Percentiles rank a stretch among this genome's conserved stretches.
Conservation (phyloP, 2,797 vertebrate genomes). For the Characodon lateralis region DNA sequence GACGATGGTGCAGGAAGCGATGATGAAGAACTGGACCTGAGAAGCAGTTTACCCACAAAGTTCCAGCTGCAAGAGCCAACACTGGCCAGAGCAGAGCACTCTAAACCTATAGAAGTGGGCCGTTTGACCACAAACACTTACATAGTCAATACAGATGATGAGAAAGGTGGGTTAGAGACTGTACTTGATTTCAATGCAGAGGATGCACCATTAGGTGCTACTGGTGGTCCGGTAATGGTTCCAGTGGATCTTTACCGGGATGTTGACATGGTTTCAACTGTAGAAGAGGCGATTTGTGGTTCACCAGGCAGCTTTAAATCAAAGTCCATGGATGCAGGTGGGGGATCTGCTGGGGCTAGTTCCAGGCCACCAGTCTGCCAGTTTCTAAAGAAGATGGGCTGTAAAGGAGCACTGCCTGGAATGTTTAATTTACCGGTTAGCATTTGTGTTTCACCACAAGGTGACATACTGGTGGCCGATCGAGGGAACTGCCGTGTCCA, state of each 20-base stretch:
- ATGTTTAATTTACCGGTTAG: conserved; percentile 96
- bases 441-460: conserved; percentile 88
- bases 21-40: conserved; percentile 89
- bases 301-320: conserved; percentile 83
- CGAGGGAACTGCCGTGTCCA: conserved; percentile 95
- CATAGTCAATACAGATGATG: conserved; percentile 86
- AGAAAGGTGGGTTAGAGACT: conserved; percentile 62
- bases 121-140: conserved; percentile 87
- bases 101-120: conserved; percentile 87
- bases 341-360: conserved; percentile 55
- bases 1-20: conserved; percentile 77
- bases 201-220: conserved; percentile 30
- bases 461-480: conserved; percentile 95
- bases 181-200: conserved; percentile 56
- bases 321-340: conserved; percentile 81
- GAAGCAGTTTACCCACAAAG: conserved; percentile 82
- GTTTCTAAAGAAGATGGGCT: conserved; percentile 97
- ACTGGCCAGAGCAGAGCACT: conserved; percentile 85
- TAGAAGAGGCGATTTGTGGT: conserved; percentile 80
- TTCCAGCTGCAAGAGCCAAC: conserved; percentile 91
- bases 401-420: conserved; percentile 91
- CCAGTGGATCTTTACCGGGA: conserved; percentile 82
- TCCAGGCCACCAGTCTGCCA: conserved; percentile 85
- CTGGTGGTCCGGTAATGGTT: conserved; percentile 44
- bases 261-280: conserved; percentile 79